Evolutionary conservation across 2,113 vertebrate species (phyloP).

Genomic region (Megatriorchis doriae): DNA sequence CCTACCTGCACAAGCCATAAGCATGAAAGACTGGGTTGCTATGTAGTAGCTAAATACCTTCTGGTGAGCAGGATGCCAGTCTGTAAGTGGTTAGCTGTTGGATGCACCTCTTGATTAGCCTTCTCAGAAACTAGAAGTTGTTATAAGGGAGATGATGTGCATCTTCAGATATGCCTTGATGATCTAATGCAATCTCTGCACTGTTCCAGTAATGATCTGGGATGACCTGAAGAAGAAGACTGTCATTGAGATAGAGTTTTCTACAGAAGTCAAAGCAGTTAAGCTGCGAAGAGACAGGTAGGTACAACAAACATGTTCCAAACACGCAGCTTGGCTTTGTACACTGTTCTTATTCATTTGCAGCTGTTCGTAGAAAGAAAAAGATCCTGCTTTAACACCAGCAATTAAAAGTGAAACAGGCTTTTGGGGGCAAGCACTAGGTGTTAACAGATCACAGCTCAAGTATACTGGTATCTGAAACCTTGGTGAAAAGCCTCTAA

Average conservation of each 20-base stretch:
- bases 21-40: neutral
- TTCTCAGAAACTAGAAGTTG: neutral
- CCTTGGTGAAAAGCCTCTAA: neutral
- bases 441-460: neutral
- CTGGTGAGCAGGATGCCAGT: neutral
- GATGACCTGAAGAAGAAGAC: constrained; percentile 99
- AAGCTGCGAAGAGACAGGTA: constrained; percentile 95
- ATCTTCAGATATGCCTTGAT: neutral
- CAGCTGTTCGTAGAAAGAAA: neutral
- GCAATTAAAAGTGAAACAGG: neutral
- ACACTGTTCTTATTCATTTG: neutral
- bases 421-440: neutral
- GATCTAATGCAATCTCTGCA: neutral
- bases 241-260: constrained; percentile 98
- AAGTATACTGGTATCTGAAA: neutral
- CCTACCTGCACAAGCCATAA: neutral
- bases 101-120: neutral
- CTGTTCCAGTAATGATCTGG: constrained; percentile 94
- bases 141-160: neutral
- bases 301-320: neutral
- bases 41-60: fast-evolving
- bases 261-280: constrained; percentile 97
- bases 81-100: neutral
- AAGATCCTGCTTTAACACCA: neutral
- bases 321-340: neutral